Base-by-base conservation (phyloP, 1,140 invertebrate genomes). In the Ruditapes philippinarum region DNA sequence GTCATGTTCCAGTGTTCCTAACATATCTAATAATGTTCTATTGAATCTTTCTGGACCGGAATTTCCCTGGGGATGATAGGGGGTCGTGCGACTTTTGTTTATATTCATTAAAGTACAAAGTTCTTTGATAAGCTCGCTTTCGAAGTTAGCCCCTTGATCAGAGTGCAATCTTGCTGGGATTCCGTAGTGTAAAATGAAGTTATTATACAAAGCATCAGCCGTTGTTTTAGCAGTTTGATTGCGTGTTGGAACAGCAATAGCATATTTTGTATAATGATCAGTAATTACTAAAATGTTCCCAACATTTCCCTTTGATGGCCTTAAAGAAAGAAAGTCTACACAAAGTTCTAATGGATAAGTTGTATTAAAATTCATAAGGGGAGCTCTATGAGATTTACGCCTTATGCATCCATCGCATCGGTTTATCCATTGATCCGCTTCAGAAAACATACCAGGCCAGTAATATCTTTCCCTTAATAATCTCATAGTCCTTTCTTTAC, bases 131-230 rank as follows among this genome's bases (percentile, higher is more conserved):
- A 90, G 14, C 0, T 81, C 22, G 19, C 5, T 2, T 57, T 90
- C 79, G 57, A 90, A 90, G 42, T 88, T 70, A 19, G 74, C 19
- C 5, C 78, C 85, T 45, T 90, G 89, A 60, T 90, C 85, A 14
- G 83, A n/a, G n/a, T n/a, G n/a, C n/a, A n/a, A n/a, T n/a, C n/a
- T n/a, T n/a, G n/a, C n/a, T n/a, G n/a, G n/a, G n/a, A n/a, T n/a
- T n/a, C n/a, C n/a, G n/a, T n/a, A n/a, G n/a, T n/a, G n/a, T n/a
- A n/a, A n/a, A 45, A 60, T 90, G 74, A 45, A 88, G 36, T 31
- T 45, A 60, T 36, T 68, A 11, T 33, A 73, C 12, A 73, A 33
- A 31, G 68, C 68, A 9, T 28, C 68, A 5, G 68, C 68, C 9
- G 68, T 73, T 31, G 68, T 73, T 36, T 73, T 73, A 7, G 68